Evolutionary conservation across 2,888 invertebrate genomes (phyloP).

Genomic region (Drosophila fungiperda): DNA sequence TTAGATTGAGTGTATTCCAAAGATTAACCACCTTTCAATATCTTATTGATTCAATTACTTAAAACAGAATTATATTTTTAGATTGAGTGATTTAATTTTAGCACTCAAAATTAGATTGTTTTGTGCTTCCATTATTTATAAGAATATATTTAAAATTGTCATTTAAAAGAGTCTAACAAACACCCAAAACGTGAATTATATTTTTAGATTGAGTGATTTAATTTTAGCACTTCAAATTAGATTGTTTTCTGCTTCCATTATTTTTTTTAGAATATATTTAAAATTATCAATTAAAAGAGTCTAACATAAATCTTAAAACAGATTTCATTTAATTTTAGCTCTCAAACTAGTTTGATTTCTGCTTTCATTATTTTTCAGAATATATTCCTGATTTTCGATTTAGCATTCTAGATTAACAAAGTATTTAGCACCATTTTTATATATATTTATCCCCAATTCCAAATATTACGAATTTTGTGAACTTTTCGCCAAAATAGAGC

Average conservation of each 20-base stretch:
- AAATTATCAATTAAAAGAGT: neutral
- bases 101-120: too few species aligned
- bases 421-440: neutral
- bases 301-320: neutral
- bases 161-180: neutral
- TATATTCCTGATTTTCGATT: neutral
- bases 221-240: too few species aligned
- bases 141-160: too few species aligned
- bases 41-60: neutral
- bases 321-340: neutral
- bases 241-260: too few species aligned
- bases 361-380: too few species aligned
- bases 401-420: neutral
- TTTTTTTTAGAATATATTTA: too few species aligned
- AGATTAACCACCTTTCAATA: neutral
- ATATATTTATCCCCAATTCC: neutral
- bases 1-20: neutral
- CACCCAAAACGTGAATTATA: fast-evolving
- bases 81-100: too few species aligned
- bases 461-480: neutral
- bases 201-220: too few species aligned
- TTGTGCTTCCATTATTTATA: too few species aligned
- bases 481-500: neutral
- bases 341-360: too few species aligned
- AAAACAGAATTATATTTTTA: neutral